Evolutionary conservation across 30 jellyfish, hydroid and myxozoan genomes (phyloP).

Genomic region (Hydra vulgaris): DNA sequence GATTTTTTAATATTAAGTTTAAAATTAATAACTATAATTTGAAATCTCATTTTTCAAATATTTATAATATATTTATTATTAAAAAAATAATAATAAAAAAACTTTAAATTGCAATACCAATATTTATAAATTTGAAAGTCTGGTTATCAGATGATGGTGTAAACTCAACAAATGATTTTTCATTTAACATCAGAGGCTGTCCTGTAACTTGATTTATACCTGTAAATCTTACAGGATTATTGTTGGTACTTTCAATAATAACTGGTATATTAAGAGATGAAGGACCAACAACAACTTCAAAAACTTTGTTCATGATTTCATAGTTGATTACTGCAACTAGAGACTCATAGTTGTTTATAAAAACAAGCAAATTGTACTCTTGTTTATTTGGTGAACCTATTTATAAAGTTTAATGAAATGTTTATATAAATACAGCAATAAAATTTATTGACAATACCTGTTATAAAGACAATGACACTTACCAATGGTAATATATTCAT

Average conservation of each 20-base stretch:
- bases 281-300: neutral
- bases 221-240: neutral
- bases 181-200: slow-evolving; percentile 15
- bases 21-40: no score
- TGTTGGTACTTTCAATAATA: neutral
- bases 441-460: no score
- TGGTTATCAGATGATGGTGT: neutral
- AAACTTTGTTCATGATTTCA: neutral
- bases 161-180: neutral
- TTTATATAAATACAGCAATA: no score
- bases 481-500: neutral
- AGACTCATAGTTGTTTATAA: neutral
- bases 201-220: slow-evolving; percentile 53
- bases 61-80: no score
- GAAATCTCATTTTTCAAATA: no score
- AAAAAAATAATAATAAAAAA: no score
- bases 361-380: neutral
- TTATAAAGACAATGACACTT: no score
- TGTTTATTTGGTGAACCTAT: neutral
- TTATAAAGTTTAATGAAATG: no score
- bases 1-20: no score
- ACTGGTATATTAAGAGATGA: neutral
- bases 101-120: neutral
- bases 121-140: neutral
- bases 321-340: neutral